phyloP scores from a whole-genome alignment of 92 coral and sea anemone species.

The Phenganax stokvisi region DNA sequence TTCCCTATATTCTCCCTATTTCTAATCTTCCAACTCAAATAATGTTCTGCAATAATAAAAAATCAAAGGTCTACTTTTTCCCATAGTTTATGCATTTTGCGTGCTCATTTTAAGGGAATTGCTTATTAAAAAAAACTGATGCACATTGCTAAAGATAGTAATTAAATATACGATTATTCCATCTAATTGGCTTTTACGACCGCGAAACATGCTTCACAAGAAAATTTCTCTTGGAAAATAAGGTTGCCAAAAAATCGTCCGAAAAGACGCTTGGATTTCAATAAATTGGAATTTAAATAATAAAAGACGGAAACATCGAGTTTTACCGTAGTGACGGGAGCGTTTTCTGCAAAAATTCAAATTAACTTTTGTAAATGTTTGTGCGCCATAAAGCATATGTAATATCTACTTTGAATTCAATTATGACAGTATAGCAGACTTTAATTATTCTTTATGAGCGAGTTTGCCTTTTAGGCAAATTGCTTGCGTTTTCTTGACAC shows the following conservation, averaged over 20 bases:
- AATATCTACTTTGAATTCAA: constrained; percentile 30
- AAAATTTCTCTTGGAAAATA: neutral
- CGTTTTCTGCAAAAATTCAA: constrained; percentile 31
- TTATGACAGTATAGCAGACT: constrained; percentile 42
- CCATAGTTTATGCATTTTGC: neutral
- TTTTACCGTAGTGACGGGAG: constrained; percentile 1
- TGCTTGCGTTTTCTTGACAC: constrained; percentile 25
- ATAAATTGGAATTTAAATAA: neutral
- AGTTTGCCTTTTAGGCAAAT: constrained; percentile 33
- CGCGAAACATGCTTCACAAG: neutral
- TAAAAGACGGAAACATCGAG: neutral
- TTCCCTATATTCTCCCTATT: no score
- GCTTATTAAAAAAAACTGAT: constrained; percentile 12
- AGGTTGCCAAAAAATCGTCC: no score
- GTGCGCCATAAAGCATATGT: constrained; percentile 23
- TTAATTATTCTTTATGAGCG: constrained; percentile 41
- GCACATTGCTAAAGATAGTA: constrained; percentile 4
- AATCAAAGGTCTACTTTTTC: neutral
- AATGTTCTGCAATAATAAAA: no score
- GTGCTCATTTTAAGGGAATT: neutral
- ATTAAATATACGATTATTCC: constrained; percentile 27
- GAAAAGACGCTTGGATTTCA: no score
- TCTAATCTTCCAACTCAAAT: no score
- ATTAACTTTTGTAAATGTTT: constrained; percentile 41
- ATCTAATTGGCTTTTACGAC: constrained; percentile 25